A percentile compares a stretch with the other conserved stretches of the same genome.
phyloP scores from a whole-genome alignment of 2,888 invertebrate species.

The Dexiosoma caninum region DNA sequence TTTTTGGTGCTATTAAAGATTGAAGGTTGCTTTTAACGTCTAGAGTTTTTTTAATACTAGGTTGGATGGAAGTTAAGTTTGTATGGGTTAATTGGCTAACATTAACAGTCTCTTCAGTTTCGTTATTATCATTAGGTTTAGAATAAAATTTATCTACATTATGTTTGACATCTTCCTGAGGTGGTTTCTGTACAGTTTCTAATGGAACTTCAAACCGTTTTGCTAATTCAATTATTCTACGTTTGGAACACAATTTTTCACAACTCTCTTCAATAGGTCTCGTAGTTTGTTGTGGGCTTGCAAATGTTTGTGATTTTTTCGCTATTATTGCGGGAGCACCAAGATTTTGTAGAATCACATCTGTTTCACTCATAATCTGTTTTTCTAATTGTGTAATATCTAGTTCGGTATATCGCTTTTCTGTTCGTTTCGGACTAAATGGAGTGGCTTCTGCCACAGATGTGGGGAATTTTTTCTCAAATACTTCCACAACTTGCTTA shows the following conservation, averaged over 20 bases:
- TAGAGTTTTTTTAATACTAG: constrained; percentile 42
- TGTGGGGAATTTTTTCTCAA: constrained; percentile 77
- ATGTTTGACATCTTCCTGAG: constrained; percentile 37
- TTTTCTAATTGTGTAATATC: constrained; percentile 68
- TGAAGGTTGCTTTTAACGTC: constrained; percentile 15
- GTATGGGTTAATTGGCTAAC: constrained; percentile 34
- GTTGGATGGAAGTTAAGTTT: constrained; percentile 37
- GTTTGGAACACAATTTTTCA: constrained; percentile 71
- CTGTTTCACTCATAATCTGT: constrained; percentile 69
- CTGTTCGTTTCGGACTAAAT: constrained; percentile 73
- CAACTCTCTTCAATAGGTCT: constrained; percentile 68
- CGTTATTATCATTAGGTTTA: constrained; percentile 34
- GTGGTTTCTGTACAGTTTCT: constrained; percentile 29
- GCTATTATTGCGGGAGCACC: not conserved
- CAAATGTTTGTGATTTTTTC: not conserved
- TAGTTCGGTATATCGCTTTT: constrained; percentile 58
- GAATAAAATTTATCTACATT: constrained; percentile 19
- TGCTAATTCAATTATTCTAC: constrained; percentile 67
- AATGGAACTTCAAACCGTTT: constrained; percentile 62
- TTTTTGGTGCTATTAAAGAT: constrained; percentile 8
- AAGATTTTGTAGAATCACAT: constrained; percentile 67
- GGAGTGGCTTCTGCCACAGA: constrained; percentile 65
- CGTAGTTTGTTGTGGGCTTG: constrained; percentile 50
- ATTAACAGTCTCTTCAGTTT: constrained; percentile 47
- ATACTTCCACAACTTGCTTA: constrained; percentile 79